Evolutionary conservation across 1,140 invertebrate species (phyloP), one percentile per base, ranked within the genome.

Genomic region (Battus philenor): DNA sequence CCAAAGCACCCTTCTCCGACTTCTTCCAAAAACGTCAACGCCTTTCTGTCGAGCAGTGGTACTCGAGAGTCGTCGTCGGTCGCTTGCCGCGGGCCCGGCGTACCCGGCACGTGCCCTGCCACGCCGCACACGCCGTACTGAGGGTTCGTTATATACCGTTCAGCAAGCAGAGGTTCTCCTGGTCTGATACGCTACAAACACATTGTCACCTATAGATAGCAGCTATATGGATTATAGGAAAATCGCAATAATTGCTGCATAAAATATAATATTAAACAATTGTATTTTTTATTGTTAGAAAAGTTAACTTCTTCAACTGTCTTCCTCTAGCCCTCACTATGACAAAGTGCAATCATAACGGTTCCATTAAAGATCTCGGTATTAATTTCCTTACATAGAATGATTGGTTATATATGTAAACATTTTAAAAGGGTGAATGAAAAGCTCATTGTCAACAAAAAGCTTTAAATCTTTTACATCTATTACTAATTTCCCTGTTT

Each of bases 1-100:
- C 95, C 95, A 67, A 96, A 97, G 63, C 93, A 96, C 1, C 95
- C 95, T 81, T 97, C 94, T 0, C 95, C 95, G 30, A 97, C 93
- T 56, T 94, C 93, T 53, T 93, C 89, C 0, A 92, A 55, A 63
- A 95, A 92, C 1, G 86, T 85, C 6, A 97, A 76, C 1, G 88
- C 88, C 29, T 92, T 91, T 33, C 89, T 80, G 29, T 85, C 68
- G 59, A 93, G 68, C 30, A 92, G 85, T 1, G 89, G 90, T 1
- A 93, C 89, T 0, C 59, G 61, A 16, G 77, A 69, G 43, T 52
- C 56, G 26, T 54, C 48, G 44, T 88, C 87, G 27, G 86, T 87
- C 13, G 76, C 63, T 32, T 54, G 55, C 12, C 46, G 52, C 12
- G 34, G 43, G 16, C 26, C 45, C 20, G 38, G 58, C 10, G 36